Evolutionary conservation across 2,888 invertebrate species (phyloP).

Genomic region (Cheiracanthium punctorium): DNA sequence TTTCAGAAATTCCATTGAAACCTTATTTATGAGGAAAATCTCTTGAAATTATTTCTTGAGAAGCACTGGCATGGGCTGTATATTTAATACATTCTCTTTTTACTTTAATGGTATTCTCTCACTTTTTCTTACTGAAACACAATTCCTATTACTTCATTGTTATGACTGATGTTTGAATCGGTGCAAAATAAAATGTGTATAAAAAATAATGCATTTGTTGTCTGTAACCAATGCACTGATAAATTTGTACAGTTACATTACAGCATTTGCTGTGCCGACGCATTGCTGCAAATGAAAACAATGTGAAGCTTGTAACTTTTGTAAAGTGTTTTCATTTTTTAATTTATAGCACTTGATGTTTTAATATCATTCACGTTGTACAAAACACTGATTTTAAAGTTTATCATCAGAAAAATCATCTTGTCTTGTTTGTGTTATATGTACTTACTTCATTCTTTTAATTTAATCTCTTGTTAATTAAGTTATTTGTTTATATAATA

Average conservation of each 20-base stretch:
- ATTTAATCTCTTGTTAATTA: neutral
- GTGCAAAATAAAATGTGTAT: neutral
- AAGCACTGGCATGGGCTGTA: neutral
- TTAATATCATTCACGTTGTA: neutral
- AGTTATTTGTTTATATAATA: neutral
- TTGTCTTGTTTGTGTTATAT: neutral
- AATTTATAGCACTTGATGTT: slow-evolving; percentile 1
- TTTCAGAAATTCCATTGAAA: no score
- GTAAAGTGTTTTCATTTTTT: neutral
- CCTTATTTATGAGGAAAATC: no score
- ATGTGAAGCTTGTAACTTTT: neutral
- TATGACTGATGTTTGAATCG: neutral
- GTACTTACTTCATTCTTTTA: slow-evolving; percentile 8
- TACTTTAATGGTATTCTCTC: neutral
- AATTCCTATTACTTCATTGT: neutral
- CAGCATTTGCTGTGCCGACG: neutral
- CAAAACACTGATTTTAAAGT: slow-evolving; percentile 3
- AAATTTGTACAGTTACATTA: slow-evolving; percentile 2
- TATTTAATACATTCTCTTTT: neutral
- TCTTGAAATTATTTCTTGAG: neutral
- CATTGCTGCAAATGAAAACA: neutral
- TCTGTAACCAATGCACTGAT: slow-evolving; percentile 1
- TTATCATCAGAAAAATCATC: neutral
- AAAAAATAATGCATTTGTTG: slow-evolving; percentile 9
- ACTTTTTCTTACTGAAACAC: neutral